phyloP scores from a whole-genome alignment of 2,113 vertebrate genomes.

The Nothocercus nigrocapillus region DNA sequence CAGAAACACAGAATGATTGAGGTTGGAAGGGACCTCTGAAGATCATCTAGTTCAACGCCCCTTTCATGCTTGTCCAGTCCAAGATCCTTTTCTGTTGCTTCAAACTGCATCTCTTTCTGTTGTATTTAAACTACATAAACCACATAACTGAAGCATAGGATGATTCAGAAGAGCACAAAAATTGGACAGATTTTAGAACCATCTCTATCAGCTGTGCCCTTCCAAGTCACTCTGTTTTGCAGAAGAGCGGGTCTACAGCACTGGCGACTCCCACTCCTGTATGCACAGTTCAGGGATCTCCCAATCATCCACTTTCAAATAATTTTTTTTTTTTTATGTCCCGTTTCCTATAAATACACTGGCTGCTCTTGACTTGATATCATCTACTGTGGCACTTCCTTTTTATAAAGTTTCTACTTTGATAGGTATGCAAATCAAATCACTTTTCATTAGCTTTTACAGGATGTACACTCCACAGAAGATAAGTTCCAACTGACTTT shows the following conservation, averaged over 20 bases:
- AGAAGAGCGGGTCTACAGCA: not conserved
- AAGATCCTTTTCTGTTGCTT: not conserved
- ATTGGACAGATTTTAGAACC: not conserved
- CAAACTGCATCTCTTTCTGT: not conserved
- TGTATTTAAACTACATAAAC: too few species aligned
- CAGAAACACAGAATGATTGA: too few species aligned
- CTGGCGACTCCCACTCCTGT: not conserved
- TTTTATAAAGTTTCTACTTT: not conserved
- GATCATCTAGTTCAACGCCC: too few species aligned
- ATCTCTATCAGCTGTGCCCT: not conserved
- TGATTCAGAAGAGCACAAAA: not conserved
- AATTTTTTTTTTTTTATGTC: not conserved
- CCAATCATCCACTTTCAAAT: not conserved
- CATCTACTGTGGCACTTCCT: not conserved
- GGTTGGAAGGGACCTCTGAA: too few species aligned
- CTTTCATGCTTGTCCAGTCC: conserved; percentile 21
- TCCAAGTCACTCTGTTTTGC: not conserved
- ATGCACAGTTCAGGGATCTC: not conserved
- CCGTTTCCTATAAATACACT: not conserved
- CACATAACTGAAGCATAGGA: not conserved
- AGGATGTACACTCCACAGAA: not conserved
- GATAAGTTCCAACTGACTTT: not conserved
- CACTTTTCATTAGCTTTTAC: not conserved
- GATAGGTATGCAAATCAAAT: not conserved
- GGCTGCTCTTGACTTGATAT: not conserved